Percentiles rank a stretch among this genome's conserved stretches.
Evolutionary conservation across 2,113 vertebrate species (phyloP).

Genomic region (Nyctereutes procyonoides): DNA sequence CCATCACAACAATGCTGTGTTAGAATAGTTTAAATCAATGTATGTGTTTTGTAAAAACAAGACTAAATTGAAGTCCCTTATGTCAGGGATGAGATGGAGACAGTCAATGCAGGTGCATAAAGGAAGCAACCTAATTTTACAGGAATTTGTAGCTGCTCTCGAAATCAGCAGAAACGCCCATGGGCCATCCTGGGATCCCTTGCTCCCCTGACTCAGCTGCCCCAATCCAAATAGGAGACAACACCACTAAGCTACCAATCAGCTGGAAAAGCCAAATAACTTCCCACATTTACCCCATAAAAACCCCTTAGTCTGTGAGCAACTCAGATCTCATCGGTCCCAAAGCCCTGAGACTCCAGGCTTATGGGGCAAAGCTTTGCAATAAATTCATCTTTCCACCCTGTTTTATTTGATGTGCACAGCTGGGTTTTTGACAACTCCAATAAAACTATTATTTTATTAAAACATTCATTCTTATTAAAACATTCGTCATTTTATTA

Average conservation of each 20-base stretch:
- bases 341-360: background rate
- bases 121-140: background rate
- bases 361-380: background rate
- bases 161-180: background rate
- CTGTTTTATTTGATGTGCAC: background rate
- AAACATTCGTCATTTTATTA: background rate
- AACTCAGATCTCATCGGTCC: background rate
- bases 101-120: background rate
- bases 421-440: background rate
- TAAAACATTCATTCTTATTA: background rate
- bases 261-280: background rate
- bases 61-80: background rate
- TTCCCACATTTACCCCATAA: background rate
- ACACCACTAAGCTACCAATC: background rate
- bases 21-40: background rate
- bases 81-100: background rate
- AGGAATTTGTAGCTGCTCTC: background rate
- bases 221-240: background rate
- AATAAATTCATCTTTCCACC: background rate
- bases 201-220: background rate
- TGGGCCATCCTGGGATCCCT: background rate
- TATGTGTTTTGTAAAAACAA: background rate
- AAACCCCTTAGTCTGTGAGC: background rate
- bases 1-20: fast-evolving
- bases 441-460: background rate